These are phyloP conservation scores for Hymenopus coronatus DNA, from an alignment of 2,888 invertebrate species.

Conservation along the genomic window DNA sequence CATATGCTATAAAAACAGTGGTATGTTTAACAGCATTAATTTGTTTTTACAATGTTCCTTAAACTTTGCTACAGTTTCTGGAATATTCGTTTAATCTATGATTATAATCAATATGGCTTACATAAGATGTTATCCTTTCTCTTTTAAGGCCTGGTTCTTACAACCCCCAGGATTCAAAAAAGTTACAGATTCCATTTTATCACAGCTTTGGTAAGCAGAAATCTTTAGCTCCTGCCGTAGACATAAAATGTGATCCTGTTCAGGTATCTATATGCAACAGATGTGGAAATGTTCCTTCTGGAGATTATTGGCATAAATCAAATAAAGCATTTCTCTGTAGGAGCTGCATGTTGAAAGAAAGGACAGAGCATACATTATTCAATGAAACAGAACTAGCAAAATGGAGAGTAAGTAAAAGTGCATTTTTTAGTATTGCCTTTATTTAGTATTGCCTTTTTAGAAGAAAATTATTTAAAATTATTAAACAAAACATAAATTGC, in stretches of 20 bases:
- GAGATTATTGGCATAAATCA: slow-evolving; percentile 3
- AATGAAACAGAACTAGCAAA: background rate
- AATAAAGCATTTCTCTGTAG: background rate
- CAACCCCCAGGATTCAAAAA: background rate
- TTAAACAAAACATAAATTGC: no score
- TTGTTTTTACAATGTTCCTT: no score
- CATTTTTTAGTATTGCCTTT: background rate
- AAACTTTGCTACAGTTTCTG: no score
- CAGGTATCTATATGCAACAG: background rate
- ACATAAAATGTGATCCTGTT: background rate
- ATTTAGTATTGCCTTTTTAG: no score
- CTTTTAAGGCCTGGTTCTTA: slow-evolving; percentile 12
- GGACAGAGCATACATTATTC: no score
- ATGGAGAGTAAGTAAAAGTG: background rate
- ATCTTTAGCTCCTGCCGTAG: background rate
- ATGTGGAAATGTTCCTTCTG: background rate
- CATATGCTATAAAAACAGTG: no score
- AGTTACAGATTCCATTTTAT: slow-evolving; percentile 7
- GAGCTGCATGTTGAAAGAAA: background rate
- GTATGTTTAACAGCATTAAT: no score
- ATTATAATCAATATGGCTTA: no score
- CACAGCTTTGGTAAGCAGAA: background rate
- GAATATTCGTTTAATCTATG: no score
- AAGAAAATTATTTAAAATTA: no score
- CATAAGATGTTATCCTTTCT: background rate